Evolutionary conservation across 2,888 invertebrate genomes (phyloP).

Genomic region (Mythimna ferrago): DNA sequence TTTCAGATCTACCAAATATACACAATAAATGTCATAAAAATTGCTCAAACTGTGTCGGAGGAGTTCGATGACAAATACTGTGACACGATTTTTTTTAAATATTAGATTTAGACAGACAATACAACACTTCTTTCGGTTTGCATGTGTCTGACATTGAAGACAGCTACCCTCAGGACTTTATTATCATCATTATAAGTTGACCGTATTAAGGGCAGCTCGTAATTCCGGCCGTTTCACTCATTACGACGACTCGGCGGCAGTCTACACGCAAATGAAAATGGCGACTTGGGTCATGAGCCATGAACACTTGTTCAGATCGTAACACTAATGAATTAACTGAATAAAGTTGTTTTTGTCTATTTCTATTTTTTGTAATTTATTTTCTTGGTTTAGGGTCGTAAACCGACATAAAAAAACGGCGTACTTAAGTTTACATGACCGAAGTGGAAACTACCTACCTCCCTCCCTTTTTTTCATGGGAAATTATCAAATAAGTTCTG

Average conservation of each 20-base stretch:
- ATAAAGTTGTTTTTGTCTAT: constrained; percentile 3
- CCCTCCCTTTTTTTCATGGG: too few species aligned
- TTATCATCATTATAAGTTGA: constrained; percentile 44
- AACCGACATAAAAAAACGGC: too few species aligned
- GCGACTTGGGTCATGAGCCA: constrained; percentile 33
- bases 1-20: too few species aligned
- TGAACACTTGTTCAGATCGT: constrained; percentile 41
- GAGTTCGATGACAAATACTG: too few species aligned
- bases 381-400: too few species aligned
- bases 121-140: background rate
- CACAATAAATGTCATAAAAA: too few species aligned
- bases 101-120: background rate
- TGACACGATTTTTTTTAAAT: too few species aligned
- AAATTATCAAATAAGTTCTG: too few species aligned
- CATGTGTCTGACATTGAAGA: constrained; percentile 8
- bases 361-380: background rate
- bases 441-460: too few species aligned
- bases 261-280: constrained; percentile 53
- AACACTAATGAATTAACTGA: constrained; percentile 33
- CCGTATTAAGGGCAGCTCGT: constrained; percentile 35
- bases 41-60: too few species aligned
- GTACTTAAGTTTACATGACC: too few species aligned
- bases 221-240: constrained; percentile 34
- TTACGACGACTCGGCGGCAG: constrained; percentile 25
- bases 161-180: constrained; percentile 7